A percentile compares a stretch with the other conserved stretches of the same genome.
Evolutionary conservation across 2,113 vertebrate genomes (phyloP).

Genomic region (Nycticebus coucang): DNA sequence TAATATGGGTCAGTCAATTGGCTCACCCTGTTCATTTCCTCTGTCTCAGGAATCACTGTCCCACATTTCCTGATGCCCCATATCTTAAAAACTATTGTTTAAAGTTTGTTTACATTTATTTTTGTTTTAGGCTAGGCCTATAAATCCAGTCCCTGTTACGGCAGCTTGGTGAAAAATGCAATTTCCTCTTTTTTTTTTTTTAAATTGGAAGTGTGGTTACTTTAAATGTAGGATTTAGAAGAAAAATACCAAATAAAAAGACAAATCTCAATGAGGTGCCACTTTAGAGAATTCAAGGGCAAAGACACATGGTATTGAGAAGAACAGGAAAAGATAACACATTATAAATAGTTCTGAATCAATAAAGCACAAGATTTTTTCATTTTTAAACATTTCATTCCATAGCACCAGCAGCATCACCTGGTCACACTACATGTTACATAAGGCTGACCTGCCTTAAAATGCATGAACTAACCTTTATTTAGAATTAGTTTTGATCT

Average conservation of each 20-base stretch:
- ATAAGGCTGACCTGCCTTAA: conserved; percentile 59
- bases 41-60: neutral
- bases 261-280: neutral
- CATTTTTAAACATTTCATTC: neutral
- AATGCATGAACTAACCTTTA: conserved; percentile 71
- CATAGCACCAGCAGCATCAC: neutral
- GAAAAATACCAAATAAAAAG: neutral
- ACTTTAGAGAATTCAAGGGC: neutral
- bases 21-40: neutral
- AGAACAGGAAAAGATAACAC: neutral
- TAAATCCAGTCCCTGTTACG: neutral
- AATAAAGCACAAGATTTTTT: neutral
- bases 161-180: conserved; percentile 11
- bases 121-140: neutral
- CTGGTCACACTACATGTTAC: neutral
- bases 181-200: neutral
- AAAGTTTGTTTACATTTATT: neutral
- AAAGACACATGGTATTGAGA: neutral
- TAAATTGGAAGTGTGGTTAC: neutral
- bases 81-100: neutral
- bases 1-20: neutral
- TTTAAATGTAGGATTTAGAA: neutral
- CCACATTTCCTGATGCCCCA: neutral
- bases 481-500: conserved; percentile 74
- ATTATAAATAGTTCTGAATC: neutral